These are phyloP conservation scores for Phalacrocorax carbo DNA, from an alignment of 2,113 vertebrate genomes.

Conservation along the genomic window DNA sequence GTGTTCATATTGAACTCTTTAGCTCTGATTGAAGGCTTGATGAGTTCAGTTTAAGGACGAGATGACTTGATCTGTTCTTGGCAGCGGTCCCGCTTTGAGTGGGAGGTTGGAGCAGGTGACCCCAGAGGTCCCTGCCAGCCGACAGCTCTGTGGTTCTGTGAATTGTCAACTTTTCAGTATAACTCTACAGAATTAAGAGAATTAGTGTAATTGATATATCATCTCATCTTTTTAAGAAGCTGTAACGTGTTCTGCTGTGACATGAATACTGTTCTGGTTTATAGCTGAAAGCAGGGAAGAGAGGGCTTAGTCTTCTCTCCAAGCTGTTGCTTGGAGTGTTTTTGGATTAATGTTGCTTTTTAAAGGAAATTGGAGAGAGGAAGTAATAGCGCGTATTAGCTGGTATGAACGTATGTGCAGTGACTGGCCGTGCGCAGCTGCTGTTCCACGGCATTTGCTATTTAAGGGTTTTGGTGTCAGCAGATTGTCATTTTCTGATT, in stretches of 20 bases:
- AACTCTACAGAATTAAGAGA: neutral
- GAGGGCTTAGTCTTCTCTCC: neutral
- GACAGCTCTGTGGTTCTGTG: neutral
- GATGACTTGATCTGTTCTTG: neutral
- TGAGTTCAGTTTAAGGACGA: neutral
- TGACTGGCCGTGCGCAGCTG: neutral
- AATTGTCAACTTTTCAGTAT: neutral
- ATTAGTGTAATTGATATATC: neutral
- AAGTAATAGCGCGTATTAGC: neutral
- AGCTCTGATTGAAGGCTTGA: neutral
- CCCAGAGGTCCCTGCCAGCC: neutral
- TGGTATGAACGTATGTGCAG: neutral
- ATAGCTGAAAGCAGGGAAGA: neutral
- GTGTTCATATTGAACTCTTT: neutral
- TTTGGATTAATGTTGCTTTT: neutral
- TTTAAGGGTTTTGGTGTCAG: neutral
- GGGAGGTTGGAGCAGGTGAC: neutral
- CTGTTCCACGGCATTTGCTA: neutral
- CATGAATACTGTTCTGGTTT: neutral
- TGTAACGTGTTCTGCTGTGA: accelerated
- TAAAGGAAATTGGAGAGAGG: neutral
- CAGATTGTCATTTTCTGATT: neutral
- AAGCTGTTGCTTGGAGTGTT: neutral
- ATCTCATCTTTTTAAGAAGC: neutral
- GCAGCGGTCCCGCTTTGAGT: neutral